These are phyloP conservation scores for Macrobrachium nipponense DNA, from an alignment of 1,140 invertebrate genomes.

Conservation along the genomic window DNA sequence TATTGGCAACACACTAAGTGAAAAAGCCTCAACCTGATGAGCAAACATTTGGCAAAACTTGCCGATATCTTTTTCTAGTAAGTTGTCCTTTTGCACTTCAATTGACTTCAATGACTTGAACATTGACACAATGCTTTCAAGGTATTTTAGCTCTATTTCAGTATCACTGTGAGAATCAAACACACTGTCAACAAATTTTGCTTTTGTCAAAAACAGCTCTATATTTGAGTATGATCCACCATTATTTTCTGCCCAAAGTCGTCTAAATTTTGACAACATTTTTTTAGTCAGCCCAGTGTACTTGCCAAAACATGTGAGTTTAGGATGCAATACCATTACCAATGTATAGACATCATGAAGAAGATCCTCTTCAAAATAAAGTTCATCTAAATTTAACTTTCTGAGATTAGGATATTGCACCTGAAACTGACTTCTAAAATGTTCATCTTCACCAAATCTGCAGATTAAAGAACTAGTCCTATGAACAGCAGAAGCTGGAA, in stretches of 20 bases:
- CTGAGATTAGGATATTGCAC: conserved; percentile 36
- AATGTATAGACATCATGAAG: conserved; percentile 35
- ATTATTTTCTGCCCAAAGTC: conserved; percentile 27
- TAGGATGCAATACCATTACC: conserved; percentile 27
- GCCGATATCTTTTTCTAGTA: conserved; percentile 21
- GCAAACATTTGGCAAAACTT: conserved; percentile 32
- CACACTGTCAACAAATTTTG: conserved; percentile 38
- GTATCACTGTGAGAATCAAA: conserved; percentile 1
- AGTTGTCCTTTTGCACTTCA: conserved; percentile 31
- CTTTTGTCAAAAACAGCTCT: conserved; percentile 30
- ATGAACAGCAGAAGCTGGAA: not conserved
- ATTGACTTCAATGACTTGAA: conserved; percentile 30
- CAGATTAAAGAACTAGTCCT: not conserved
- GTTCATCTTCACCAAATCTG: conserved; percentile 20
- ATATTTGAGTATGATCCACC: conserved; percentile 10
- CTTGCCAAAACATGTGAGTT: conserved; percentile 35
- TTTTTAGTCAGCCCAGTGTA: conserved; percentile 34
- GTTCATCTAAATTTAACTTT: conserved; percentile 39
- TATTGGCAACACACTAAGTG: conserved; percentile 16
- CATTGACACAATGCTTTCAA: conserved; percentile 26
- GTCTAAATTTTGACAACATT: conserved; percentile 17
- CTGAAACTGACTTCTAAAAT: conserved; percentile 27
- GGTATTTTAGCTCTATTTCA: conserved; percentile 20
- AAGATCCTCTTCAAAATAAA: conserved; percentile 30
- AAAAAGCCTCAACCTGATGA: conserved; percentile 14